Conservation (phyloP, 2,797 vertebrate species). For the Enteromius paludinosus region DNA sequence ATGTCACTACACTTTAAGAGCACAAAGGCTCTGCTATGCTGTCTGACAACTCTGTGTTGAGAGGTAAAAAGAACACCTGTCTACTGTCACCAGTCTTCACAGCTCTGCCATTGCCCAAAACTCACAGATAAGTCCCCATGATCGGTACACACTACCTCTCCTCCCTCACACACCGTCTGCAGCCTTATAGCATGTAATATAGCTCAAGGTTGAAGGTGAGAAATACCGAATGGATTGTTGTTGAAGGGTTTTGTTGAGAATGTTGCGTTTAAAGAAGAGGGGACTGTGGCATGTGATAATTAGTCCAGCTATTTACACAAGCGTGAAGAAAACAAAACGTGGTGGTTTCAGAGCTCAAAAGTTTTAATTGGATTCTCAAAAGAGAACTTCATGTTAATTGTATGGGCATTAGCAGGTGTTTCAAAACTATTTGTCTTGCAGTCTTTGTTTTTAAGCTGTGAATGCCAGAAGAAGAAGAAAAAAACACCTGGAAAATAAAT, state of each 20-base stretch:
- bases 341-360: constrained; percentile 10
- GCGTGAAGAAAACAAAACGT: constrained; percentile 14
- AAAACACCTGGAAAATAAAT: not conserved
- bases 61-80: constrained; percentile 77
- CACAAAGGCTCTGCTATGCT: constrained; percentile 68
- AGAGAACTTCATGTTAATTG: constrained; percentile 27
- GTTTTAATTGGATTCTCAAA: constrained; percentile 40
- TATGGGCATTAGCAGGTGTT: constrained; percentile 16
- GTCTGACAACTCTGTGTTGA: constrained; percentile 72
- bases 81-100: constrained; percentile 74
- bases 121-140: constrained; percentile 33
- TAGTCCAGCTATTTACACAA: constrained; percentile 36
- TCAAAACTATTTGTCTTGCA: constrained; percentile 2
- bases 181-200: not conserved
- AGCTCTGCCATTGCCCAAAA: constrained; percentile 64
- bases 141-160: not conserved
- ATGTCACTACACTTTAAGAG: constrained; percentile 69
- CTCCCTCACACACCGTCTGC: not conserved
- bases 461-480: not conserved
- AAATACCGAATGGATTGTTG: constrained; percentile 36
- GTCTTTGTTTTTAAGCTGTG: constrained; percentile 14
- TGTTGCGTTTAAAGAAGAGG: not conserved
- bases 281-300: constrained; percentile 49
- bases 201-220: constrained; percentile 31
- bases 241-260: constrained; percentile 38